A percentile compares a stretch with the other conserved stretches of the same genome.
These are phyloP conservation scores for Karalla daura DNA, from an alignment of 2,797 vertebrate genomes.

Conservation along the genomic window DNA sequence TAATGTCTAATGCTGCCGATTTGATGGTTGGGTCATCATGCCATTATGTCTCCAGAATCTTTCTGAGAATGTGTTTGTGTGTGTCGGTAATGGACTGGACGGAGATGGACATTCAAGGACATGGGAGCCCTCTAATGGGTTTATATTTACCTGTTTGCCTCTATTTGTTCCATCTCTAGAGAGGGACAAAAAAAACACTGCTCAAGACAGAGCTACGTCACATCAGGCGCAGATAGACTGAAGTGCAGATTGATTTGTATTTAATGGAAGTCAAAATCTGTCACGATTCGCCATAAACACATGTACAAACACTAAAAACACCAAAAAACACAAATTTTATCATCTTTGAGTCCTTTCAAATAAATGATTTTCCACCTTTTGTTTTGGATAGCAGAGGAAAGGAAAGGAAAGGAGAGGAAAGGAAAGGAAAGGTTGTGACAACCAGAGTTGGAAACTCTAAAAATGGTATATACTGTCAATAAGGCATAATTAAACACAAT, in stretches of 20 bases:
- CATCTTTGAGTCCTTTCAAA: no score
- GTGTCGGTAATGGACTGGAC: constrained; percentile 22
- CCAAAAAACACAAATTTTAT: background rate
- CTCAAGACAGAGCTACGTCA: background rate
- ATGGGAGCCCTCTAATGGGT: constrained; percentile 40
- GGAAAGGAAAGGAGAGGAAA: no score
- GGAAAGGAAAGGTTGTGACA: no score
- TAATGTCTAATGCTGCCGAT: no score
- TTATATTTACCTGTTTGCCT: constrained; percentile 28
- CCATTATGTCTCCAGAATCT: background rate
- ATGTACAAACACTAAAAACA: background rate
- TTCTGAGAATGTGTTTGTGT: background rate
- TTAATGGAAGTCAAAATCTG: background rate
- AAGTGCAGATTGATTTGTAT: background rate
- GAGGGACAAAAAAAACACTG: background rate
- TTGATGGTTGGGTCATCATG: no score
- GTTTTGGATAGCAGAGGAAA: no score
- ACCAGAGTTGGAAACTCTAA: no score
- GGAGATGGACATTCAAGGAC: constrained; percentile 41
- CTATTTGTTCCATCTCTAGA: constrained; percentile 52
- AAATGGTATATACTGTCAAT: no score
- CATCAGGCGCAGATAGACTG: background rate
- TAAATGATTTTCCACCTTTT: no score
- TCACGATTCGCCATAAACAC: background rate
- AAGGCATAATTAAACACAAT: no score